These are phyloP conservation scores for Mamestra configurata DNA, from an alignment of 1,140 invertebrate genomes.

Conservation along the genomic window DNA sequence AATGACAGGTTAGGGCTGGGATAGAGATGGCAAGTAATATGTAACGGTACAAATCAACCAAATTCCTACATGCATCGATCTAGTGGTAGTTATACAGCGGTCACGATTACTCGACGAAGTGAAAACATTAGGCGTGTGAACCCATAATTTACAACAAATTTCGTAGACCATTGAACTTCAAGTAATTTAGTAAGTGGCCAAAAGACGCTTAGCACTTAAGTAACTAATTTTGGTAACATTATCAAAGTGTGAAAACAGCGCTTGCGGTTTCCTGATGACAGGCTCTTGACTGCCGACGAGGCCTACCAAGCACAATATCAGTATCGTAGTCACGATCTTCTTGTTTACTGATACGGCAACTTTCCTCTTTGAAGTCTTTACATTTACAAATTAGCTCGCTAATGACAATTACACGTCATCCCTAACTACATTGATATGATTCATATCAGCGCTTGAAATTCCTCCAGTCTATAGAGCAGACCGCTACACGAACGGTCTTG, in stretches of 20 bases:
- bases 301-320: slow-evolving; percentile 2
- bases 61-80: slow-evolving; percentile 82
- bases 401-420: background rate
- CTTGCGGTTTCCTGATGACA: slow-evolving; percentile 66
- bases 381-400: background rate
- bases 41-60: slow-evolving; percentile 77
- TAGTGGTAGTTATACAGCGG: slow-evolving; percentile 77
- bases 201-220: slow-evolving; percentile 75
- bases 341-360: slow-evolving; percentile 7
- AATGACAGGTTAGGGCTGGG: slow-evolving; percentile 64
- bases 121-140: slow-evolving; percentile 85
- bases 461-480: background rate
- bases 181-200: slow-evolving; percentile 80
- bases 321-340: background rate
- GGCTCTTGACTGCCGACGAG: slow-evolving; percentile 42
- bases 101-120: slow-evolving; percentile 81
- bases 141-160: slow-evolving; percentile 84
- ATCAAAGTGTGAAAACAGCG: slow-evolving; percentile 44
- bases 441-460: background rate
- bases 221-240: slow-evolving; percentile 50
- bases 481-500: slow-evolving; percentile 11
- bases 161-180: slow-evolving; percentile 82
- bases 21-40: slow-evolving; percentile 59
- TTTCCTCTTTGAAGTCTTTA: background rate
- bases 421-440: background rate